Evolutionary conservation across 1,140 invertebrate genomes (phyloP).

Genomic region (Triops longicaudatus): DNA sequence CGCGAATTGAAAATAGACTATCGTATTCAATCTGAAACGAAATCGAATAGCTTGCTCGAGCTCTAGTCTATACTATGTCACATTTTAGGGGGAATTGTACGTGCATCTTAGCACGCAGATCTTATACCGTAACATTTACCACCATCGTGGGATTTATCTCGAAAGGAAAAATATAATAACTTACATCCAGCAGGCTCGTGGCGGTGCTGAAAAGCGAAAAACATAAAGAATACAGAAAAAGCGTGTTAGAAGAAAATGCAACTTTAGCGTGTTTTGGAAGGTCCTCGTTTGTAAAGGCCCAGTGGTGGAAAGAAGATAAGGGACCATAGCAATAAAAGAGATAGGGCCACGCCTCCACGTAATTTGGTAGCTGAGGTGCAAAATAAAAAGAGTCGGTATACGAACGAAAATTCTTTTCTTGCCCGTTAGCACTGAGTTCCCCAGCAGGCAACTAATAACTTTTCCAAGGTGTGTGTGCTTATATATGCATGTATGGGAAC

Average conservation of each 20-base stretch:
- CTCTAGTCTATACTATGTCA: too few relatives aligned
- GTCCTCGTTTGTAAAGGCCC: not conserved
- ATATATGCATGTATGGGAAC: not conserved
- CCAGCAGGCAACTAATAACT: not conserved
- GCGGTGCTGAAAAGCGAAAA: not conserved
- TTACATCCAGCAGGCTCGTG: too few relatives aligned
- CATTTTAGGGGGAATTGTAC: too few relatives aligned
- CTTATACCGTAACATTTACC: too few relatives aligned
- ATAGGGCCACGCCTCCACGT: conserved; percentile 13
- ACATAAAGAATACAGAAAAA: not conserved
- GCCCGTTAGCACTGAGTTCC: not conserved
- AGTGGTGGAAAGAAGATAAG: not conserved
- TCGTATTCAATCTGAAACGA: too few relatives aligned
- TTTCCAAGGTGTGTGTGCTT: not conserved
- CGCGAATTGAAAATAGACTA: too few relatives aligned
- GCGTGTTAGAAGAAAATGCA: not conserved
- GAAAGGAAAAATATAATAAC: too few relatives aligned
- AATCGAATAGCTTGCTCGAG: too few relatives aligned
- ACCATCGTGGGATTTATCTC: too few relatives aligned
- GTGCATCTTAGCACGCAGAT: too few relatives aligned
- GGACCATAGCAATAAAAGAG: not conserved
- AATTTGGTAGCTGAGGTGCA: not conserved
- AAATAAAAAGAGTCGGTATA: not conserved
- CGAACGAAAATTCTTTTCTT: not conserved
- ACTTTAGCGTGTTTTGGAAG: not conserved